Evolutionary conservation across 2,113 vertebrate genomes (phyloP).

Genomic region (Protobothrops mucrosquamatus): DNA sequence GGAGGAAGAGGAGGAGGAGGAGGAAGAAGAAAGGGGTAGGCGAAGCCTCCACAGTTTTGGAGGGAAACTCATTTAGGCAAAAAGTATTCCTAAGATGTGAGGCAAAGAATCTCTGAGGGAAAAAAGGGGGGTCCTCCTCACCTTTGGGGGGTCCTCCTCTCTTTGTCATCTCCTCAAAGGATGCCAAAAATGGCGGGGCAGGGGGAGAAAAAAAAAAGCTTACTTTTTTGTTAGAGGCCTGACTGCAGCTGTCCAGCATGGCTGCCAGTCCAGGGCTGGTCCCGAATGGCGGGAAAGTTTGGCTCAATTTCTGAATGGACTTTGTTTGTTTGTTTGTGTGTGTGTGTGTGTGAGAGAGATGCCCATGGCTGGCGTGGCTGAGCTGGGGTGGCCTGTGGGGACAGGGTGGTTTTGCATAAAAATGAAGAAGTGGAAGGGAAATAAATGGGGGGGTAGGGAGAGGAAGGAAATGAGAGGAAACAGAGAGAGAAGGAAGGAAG

Average conservation of each 20-base stretch:
- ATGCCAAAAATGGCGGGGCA: neutral
- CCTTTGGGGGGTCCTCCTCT: neutral
- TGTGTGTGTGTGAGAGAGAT: too few relatives aligned
- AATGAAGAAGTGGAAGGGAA: neutral
- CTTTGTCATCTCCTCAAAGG: neutral
- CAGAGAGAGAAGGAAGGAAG: too few relatives aligned
- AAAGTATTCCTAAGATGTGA: neutral
- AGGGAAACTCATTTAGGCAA: neutral
- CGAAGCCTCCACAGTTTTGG: neutral
- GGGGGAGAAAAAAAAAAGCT: too few relatives aligned
- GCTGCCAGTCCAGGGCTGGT: neutral
- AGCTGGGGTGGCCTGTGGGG: too few relatives aligned
- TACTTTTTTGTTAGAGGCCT: neutral
- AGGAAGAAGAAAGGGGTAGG: neutral
- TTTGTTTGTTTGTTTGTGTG: neutral
- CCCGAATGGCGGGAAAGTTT: neutral
- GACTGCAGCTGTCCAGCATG: neutral
- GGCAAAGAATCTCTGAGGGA: neutral
- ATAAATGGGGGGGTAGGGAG: neutral
- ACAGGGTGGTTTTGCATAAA: too few relatives aligned
- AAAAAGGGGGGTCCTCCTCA: neutral
- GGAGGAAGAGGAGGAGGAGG: too few relatives aligned
- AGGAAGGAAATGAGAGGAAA: neutral
- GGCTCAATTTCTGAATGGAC: neutral
- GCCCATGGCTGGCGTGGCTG: neutral